Base-by-base conservation (phyloP, 2,797 vertebrate species). In the Antennarius maculatus region DNA sequence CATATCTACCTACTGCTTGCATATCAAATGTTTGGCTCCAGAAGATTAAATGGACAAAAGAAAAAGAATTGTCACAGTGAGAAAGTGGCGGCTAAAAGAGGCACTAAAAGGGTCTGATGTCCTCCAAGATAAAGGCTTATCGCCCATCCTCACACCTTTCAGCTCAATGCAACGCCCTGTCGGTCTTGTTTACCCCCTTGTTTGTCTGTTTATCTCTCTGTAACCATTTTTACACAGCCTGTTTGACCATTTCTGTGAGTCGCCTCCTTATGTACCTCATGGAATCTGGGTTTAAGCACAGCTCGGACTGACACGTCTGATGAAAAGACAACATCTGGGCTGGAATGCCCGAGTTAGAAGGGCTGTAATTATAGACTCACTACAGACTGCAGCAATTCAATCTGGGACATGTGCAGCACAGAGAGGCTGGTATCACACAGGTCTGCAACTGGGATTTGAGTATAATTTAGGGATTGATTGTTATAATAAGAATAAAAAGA, bases 111-210 rank as follows among this genome's bases (percentile, higher is more conserved):
- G 67, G 72, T 67, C 81, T 37, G 69, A 61, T 79, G 77, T 70
- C 82, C 73, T 76, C 68, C 48, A 63, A 65, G 42, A 88, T 90
- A 89, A 85, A 71, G 77, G 82, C 77, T 86, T 89, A 87, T 91
- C 85, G 69, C 85, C 79, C 86, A 66, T 54, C 67, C 84, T 86
- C 89, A 85, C 86, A 81, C 80, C 63, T 74, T 70, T 69, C 66
- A 27, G 39, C 66, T 66, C 79, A 52, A 37, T 41, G 55, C 71
- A 14, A 66, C 54, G 31, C 56, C 54, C 45, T 66, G 60, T 66
- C 71, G 49, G 54, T 68, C 63, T 72, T 58, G 39, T 62, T 56
- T 76, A 45, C 66, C 74, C 9, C 54, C 51, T 12, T 14, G 63
- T 71, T 55, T 3, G 9, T 71, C 76, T 62, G 47, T 69, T 76